Base-by-base conservation (phyloP, 2,113 vertebrate species). In the Stercorarius parasiticus region DNA sequence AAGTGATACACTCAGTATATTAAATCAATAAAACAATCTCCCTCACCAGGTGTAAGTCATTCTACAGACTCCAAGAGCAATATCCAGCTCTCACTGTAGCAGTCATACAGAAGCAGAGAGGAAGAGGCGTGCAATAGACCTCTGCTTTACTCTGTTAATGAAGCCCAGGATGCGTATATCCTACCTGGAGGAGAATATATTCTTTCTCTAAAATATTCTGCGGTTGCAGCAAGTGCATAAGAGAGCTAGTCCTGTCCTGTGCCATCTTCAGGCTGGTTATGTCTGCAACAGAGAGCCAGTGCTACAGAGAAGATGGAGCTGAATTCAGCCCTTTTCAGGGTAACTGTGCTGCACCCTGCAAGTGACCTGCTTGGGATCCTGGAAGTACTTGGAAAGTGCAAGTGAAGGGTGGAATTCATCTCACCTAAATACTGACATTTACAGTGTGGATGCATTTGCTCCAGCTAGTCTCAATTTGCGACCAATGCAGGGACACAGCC, bases 1-100 rank as follows among this genome's bases (percentile, higher is more conserved):
- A 92, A 91, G 50, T 71, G 73, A 92, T 38, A 93, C 6, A 62
- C 92, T 90, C 64, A 76, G 78, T 85, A 58, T 93, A 90, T 65
- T 61, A 40, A 86, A 84, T 94, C 32, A 66, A 93, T 79, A 96
- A 40, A 45, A 79, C 25, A 69, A 47, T 82, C 42, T 94, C 47
- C 93, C 94, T 97, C 69, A 79, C 47, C 13, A 43, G 29, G 49
- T 72, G 43, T 80, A 52, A 76, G 26, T 40, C 43, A 61, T 30
- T 21, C 59, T 84, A 43, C 45, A 81, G 47, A 30, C 45, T 82
- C 36, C 23, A 80, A 65, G 1, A 85, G 66, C 36, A 65, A 70
- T 26, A 82, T 15, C 45, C 45, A 29, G 0, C 25, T 85, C 49
- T 87, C 30, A 21, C 34, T 76, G 0, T 4, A 83, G 42, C 45